These are phyloP conservation scores for Phalanger gymnotis DNA, from an alignment of 2,797 vertebrate genomes.

Conservation along the genomic window DNA sequence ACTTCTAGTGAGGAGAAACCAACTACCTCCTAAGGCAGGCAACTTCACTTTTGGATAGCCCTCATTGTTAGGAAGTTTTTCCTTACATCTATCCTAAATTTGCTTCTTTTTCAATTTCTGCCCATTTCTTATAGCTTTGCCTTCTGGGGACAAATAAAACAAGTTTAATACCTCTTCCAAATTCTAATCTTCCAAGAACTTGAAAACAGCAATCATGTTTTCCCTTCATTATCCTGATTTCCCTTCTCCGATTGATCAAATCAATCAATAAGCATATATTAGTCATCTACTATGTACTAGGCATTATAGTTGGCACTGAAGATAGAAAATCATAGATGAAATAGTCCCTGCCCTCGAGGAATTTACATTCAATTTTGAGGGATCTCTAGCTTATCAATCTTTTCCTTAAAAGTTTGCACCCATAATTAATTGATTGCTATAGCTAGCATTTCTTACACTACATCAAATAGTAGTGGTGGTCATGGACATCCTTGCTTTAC, in stretches of 20 bases:
- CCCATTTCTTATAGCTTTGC: neutral
- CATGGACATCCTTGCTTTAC: neutral
- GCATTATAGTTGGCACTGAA: neutral
- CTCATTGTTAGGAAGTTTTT: neutral
- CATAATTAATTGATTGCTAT: neutral
- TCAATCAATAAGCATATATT: neutral
- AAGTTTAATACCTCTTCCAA: neutral
- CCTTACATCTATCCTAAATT: neutral
- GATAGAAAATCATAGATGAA: neutral
- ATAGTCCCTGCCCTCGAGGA: neutral
- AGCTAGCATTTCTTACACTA: neutral
- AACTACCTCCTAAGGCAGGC: neutral
- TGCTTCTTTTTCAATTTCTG: neutral
- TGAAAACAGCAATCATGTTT: neutral
- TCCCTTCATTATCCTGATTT: neutral
- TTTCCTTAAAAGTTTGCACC: neutral
- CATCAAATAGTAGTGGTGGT: neutral
- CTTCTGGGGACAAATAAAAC: neutral
- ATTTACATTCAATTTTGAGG: neutral
- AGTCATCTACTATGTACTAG: neutral
- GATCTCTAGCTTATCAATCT: neutral
- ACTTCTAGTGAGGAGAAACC: neutral
- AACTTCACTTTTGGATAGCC: neutral
- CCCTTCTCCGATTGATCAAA: neutral
- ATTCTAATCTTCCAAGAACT: neutral